A percentile compares a stretch with the other conserved stretches of the same genome.
phyloP scores from a whole-genome alignment of 2,888 invertebrate genomes.

The Tenthredo amoena region DNA sequence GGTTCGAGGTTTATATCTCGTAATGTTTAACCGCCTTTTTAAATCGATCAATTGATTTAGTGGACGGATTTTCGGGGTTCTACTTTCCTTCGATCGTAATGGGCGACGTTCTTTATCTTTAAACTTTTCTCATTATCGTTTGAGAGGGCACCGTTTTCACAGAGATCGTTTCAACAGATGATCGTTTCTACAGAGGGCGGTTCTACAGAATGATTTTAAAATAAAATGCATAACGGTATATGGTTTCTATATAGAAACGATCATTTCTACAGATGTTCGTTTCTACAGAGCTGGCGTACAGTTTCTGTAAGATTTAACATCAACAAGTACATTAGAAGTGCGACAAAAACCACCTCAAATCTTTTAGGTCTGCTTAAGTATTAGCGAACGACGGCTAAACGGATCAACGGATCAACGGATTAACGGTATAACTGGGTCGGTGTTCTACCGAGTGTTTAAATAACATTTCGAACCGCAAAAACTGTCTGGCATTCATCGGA shows the following conservation, averaged over 20 bases:
- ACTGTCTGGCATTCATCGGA: conserved; percentile 29
- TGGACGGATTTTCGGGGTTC: background rate
- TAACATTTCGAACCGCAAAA: conserved; percentile 34
- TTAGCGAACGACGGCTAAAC: background rate
- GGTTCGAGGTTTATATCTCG: background rate
- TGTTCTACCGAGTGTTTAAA: conserved; percentile 33
- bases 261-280: too few species aligned
- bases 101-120: too few species aligned
- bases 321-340: background rate
- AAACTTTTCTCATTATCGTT: too few species aligned
- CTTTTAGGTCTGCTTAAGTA: background rate
- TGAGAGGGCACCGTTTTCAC: too few species aligned
- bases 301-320: background rate
- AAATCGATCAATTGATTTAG: background rate
- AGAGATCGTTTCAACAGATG: too few species aligned
- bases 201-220: too few species aligned
- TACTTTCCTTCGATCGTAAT: too few species aligned
- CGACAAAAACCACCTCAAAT: background rate
- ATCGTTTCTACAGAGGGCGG: too few species aligned
- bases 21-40: background rate
- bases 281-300: background rate
- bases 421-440: conserved; percentile 1
- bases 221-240: too few species aligned
- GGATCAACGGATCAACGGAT: conserved; percentile 23
- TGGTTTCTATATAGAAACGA: too few species aligned